phyloP scores from a whole-genome alignment of 2,888 invertebrate species.

The Caenorhabditis doughertyi region DNA sequence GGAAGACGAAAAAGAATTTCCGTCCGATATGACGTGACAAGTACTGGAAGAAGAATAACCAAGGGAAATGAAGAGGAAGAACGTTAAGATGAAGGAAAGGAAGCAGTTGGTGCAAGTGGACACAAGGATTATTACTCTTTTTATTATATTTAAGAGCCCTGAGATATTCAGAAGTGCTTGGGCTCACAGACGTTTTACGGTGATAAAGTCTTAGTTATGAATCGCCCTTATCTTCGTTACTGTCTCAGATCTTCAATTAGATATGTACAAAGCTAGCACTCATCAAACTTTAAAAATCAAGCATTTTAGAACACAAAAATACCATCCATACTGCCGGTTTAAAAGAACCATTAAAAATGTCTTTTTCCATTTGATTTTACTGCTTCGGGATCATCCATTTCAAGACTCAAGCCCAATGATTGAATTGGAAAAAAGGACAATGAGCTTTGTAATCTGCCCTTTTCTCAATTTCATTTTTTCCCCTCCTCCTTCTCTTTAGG shows the following conservation, averaged over 20 bases:
- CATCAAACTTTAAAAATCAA: too few species aligned
- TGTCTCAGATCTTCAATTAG: too few species aligned
- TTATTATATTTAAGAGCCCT: conserved; percentile 20
- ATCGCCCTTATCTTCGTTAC: too few species aligned
- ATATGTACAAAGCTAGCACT: too few species aligned
- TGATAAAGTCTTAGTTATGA: too few species aligned
- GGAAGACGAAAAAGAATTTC: conserved; percentile 11
- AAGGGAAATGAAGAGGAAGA: conserved; percentile 25
- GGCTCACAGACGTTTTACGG: background rate
- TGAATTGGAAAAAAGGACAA: conserved; percentile 4
- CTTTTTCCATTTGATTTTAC: conserved; percentile 2
- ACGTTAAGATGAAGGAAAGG: conserved; percentile 16
- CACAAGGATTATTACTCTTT: conserved; percentile 12
- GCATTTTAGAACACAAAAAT: too few species aligned
- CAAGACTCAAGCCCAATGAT: conserved; percentile 2
- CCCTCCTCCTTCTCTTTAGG: background rate
- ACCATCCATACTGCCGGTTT: too few species aligned
- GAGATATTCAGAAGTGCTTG: background rate
- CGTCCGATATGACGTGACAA: conserved; percentile 29
- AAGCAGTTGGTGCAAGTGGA: conserved; percentile 33
- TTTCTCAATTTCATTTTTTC: conserved; percentile 36
- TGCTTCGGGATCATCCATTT: conserved; percentile 9
- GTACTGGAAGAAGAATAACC: conserved; percentile 21
- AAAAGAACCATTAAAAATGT: too few species aligned
- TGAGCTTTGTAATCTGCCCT: conserved; percentile 34